Percentiles rank a stretch among this genome's conserved stretches.
Conservation (phyloP, 1,140 invertebrate species). For the Ruditapes philippinarum region DNA sequence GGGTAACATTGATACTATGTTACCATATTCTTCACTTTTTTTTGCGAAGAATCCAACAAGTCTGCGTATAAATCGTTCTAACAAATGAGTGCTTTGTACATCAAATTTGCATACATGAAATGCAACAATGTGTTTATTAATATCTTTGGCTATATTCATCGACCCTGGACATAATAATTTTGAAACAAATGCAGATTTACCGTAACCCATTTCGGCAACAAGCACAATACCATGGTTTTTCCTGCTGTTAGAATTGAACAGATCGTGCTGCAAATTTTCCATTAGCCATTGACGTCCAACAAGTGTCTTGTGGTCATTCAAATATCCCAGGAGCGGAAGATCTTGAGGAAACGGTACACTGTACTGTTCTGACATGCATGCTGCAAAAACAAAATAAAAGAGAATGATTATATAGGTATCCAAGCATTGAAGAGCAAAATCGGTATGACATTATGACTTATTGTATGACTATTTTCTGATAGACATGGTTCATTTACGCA, state of each 20-base stretch:
- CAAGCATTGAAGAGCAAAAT: too few relatives aligned
- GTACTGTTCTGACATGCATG: too few relatives aligned
- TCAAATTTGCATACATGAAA: constrained; percentile 59
- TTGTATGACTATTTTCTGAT: too few relatives aligned
- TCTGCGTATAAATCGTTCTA: constrained; percentile 24
- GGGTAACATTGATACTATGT: constrained; percentile 29
- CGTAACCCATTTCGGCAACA: constrained; percentile 31
- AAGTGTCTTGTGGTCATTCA: too few relatives aligned
- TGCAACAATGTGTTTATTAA: constrained; percentile 43
- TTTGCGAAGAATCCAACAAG: constrained; percentile 26
- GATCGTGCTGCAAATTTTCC: not conserved
- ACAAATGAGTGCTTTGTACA: not conserved
- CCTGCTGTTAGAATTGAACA: not conserved
- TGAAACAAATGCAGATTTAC: constrained; percentile 40
- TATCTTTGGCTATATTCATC: not conserved
- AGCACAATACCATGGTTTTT: not conserved
- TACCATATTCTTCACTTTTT: constrained; percentile 50
- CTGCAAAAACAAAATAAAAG: too few relatives aligned
- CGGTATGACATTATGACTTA: too few relatives aligned
- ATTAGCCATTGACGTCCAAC: constrained; percentile 8
- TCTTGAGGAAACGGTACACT: too few relatives aligned
- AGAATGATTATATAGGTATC: too few relatives aligned
- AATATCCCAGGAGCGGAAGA: too few relatives aligned
- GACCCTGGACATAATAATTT: constrained; percentile 14
- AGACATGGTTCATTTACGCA: too few relatives aligned